Percentiles rank a stretch among this genome's conserved stretches.
These are phyloP conservation scores for Trichopoda pennipes DNA, from an alignment of 2,888 invertebrate species.

Conservation along the genomic window DNA sequence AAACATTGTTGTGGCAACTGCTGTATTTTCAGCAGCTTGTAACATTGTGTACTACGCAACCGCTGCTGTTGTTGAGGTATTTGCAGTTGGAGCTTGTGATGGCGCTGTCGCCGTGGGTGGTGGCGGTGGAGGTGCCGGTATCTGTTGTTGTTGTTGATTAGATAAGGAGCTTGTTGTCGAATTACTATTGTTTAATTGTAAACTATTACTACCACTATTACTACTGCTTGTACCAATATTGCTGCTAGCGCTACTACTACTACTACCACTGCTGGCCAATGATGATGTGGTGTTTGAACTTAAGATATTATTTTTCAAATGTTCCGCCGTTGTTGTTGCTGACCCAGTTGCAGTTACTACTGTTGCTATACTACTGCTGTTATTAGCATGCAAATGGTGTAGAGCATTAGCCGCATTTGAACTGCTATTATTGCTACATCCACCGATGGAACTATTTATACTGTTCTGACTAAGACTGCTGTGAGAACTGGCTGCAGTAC, in stretches of 20 bases:
- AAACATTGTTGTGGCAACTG: slow-evolving; percentile 71
- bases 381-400: slow-evolving; percentile 59
- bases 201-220: slow-evolving; percentile 71
- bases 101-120: slow-evolving; percentile 70
- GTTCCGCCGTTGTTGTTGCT: slow-evolving; percentile 66
- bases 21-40: slow-evolving; percentile 71
- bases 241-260: slow-evolving; percentile 63
- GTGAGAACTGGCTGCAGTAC: slow-evolving; percentile 72
- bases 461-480: slow-evolving; percentile 75
- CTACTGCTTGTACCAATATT: slow-evolving; percentile 65
- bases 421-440: slow-evolving; percentile 71
- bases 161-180: slow-evolving; percentile 61
- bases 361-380: slow-evolving; percentile 66
- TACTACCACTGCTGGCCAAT: slow-evolving; percentile 67
- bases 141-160: slow-evolving; percentile 58
- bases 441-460: slow-evolving; percentile 71
- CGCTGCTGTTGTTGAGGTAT: slow-evolving; percentile 79
- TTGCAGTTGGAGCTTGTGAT: slow-evolving; percentile 71
- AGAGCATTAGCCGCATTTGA: slow-evolving; percentile 40
- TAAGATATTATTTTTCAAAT: slow-evolving; percentile 68
- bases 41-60: slow-evolving; percentile 81
- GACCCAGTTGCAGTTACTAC: slow-evolving; percentile 42
- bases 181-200: slow-evolving; percentile 58
- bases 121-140: slow-evolving; percentile 73
- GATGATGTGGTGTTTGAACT: slow-evolving; percentile 69